phyloP scores from a whole-genome alignment of 2,888 invertebrate genomes.

The Meteorus colon region DNA sequence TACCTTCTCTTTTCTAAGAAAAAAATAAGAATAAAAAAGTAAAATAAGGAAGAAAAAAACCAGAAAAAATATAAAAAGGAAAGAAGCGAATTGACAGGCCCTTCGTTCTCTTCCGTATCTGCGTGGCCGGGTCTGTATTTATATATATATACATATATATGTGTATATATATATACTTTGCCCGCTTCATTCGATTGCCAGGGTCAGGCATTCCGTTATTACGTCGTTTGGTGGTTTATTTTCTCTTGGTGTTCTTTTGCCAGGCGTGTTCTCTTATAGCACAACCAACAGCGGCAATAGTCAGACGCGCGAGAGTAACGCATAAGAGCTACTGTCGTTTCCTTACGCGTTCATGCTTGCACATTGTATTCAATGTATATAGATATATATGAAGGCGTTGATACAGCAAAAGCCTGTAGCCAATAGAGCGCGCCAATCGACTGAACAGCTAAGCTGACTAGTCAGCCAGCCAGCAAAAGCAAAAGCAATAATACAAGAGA shows the following conservation, averaged over 20 bases:
- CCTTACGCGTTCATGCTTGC: background rate
- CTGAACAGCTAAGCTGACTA: background rate
- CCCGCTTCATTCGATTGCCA: slow-evolving; percentile 50
- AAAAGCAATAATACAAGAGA: slow-evolving; percentile 32
- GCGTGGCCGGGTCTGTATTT: slow-evolving; percentile 29
- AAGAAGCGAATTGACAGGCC: slow-evolving; percentile 7
- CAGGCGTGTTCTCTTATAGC: slow-evolving; percentile 32
- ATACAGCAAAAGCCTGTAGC: background rate
- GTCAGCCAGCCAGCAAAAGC: slow-evolving; percentile 31
- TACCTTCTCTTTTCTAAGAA: slow-evolving; percentile 7
- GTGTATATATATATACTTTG: slow-evolving; percentile 34
- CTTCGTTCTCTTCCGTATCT: slow-evolving; percentile 34
- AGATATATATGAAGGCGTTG: background rate
- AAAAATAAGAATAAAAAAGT: slow-evolving; percentile 3
- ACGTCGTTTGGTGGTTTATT: slow-evolving; percentile 53
- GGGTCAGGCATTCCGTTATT: slow-evolving; percentile 56
- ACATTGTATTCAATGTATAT: background rate
- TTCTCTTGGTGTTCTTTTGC: slow-evolving; percentile 47
- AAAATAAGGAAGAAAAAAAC: background rate
- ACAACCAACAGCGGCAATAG: slow-evolving; percentile 1
- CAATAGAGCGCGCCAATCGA: no score
- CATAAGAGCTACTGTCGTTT: background rate
- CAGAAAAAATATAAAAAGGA: background rate
- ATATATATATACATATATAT: slow-evolving; percentile 4
- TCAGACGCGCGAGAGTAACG: slow-evolving; percentile 30